Conservation (phyloP, 2,797 vertebrate genomes). For the Poeciliopsis paucimaculata region DNA sequence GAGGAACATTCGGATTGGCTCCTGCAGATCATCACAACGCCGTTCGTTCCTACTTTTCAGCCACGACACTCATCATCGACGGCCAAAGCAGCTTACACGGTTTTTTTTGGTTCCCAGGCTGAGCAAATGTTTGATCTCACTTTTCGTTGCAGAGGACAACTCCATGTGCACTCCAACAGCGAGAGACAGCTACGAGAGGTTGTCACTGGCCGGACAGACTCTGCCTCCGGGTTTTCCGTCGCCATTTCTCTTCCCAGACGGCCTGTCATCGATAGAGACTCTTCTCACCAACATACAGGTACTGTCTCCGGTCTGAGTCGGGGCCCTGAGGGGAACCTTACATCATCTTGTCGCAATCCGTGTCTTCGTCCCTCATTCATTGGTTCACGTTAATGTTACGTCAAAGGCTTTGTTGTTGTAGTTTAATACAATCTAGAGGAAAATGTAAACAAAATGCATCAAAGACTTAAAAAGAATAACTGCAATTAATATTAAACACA, state of each 20-base stretch:
- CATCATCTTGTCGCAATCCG: not conserved
- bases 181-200: constrained; percentile 97
- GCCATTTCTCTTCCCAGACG: constrained; percentile 98
- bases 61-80: constrained; percentile 36
- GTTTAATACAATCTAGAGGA: not conserved
- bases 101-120: constrained; percentile 13
- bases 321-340: not conserved
- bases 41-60: constrained; percentile 26
- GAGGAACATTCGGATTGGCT: constrained; percentile 29
- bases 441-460: not conserved
- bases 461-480: not conserved
- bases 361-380: too few relatives aligned
- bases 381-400: not conserved
- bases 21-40: constrained; percentile 47
- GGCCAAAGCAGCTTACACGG: constrained; percentile 8
- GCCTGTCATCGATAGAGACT: constrained; percentile 99
- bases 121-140: constrained; percentile 8
- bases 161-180: constrained; percentile 96
- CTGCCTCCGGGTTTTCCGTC: constrained; percentile 97
- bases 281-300: constrained; percentile 93
- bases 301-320: constrained; percentile 3
- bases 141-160: constrained; percentile 89
- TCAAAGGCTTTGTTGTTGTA: too few relatives aligned
- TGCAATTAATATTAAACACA: not conserved
- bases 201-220: constrained; percentile 93